Evolutionary conservation across 2,797 vertebrate genomes (phyloP).

Genomic region (Martes flavigula): DNA sequence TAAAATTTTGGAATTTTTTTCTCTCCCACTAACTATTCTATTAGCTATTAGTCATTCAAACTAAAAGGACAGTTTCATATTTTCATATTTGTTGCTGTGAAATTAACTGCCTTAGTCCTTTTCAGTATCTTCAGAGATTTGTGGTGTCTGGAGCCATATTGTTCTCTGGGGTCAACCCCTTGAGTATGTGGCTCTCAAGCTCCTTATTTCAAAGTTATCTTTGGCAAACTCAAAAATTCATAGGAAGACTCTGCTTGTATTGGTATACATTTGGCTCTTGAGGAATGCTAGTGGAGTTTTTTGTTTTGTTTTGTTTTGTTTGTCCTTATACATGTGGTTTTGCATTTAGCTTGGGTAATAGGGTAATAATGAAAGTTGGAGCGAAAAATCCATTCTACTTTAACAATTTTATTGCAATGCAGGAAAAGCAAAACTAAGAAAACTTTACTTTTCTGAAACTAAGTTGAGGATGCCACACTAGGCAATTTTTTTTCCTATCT

Average conservation of each 20-base stretch:
- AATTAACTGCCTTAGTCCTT: conserved; percentile 38
- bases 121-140: conserved; percentile 2
- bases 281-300: background rate
- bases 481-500: background rate
- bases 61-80: conserved; percentile 45
- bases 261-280: background rate
- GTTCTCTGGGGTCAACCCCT: conserved; percentile 25
- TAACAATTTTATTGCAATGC: background rate
- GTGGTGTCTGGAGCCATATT: conserved; percentile 47
- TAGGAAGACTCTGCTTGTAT: background rate
- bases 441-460: background rate
- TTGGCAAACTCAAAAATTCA: conserved; percentile 31
- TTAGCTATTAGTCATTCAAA: conserved; percentile 43
- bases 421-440: conserved; percentile 17
- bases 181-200: background rate
- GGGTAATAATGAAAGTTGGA: conserved; percentile 15
- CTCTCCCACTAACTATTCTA: conserved; percentile 25
- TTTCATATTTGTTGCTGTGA: conserved; percentile 11
- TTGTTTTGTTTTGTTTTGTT: background rate
- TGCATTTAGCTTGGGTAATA: conserved; percentile 8
- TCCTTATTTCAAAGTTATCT: conserved; percentile 60
- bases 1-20: conserved; percentile 53
- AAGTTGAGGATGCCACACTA: background rate
- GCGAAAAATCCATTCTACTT: conserved; percentile 9
- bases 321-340: conserved; percentile 8